Evolutionary conservation across 2,888 invertebrate genomes (phyloP), one percentile per base, ranked within the genome.

Genomic region (Tachina fera): DNA sequence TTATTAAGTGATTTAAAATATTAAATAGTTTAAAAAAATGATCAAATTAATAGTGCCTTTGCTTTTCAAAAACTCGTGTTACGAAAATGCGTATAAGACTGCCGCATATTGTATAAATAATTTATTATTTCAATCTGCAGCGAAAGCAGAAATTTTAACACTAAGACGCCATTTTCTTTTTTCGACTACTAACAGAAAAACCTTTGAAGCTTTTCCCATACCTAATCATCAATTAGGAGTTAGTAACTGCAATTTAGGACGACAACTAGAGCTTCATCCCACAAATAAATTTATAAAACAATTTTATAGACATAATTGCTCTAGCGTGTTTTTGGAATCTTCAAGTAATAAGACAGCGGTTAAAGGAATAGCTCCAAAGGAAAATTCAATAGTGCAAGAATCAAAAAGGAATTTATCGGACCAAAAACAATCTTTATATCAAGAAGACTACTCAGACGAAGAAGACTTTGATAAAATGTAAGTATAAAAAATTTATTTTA

Each of bases 81-180:
- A 74, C 87, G 60, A 86, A 75, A 77, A 76, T 76, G 83, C 71
- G 87, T 88, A 88, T 60, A 84, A 67, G 3, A 68, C 41, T 88
- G 87, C 88, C 84, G 87, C 85, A 6, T 81, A 58, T 87, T 90
- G 87, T 89, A 89, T 89, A 84, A 91, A 89, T 88, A 90, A 91
- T 87, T 88, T 89, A 88, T 89, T 92, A 89, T 90, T 92, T 91
- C 90, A 90, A 88, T 87, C 87, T 58, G 22, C 65, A 16, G 45
- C 19, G 60, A 88, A 87, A 88, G 71, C 47, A 67, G 65, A 88
- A 87, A 90, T 89, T 88, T 88, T 90, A 81, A 88, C 89, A 89
- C 87, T 88, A 75, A 89, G 91, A 88, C 91, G 91, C 91, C 91
- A 91, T 91, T 91, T 91, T 91, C 90, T 91, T 91, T 91, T 91